A percentile compares a stretch with the other conserved stretches of the same genome.
Evolutionary conservation across 2,797 vertebrate genomes (phyloP).

Genomic region (Gastrophryne carolinensis): DNA sequence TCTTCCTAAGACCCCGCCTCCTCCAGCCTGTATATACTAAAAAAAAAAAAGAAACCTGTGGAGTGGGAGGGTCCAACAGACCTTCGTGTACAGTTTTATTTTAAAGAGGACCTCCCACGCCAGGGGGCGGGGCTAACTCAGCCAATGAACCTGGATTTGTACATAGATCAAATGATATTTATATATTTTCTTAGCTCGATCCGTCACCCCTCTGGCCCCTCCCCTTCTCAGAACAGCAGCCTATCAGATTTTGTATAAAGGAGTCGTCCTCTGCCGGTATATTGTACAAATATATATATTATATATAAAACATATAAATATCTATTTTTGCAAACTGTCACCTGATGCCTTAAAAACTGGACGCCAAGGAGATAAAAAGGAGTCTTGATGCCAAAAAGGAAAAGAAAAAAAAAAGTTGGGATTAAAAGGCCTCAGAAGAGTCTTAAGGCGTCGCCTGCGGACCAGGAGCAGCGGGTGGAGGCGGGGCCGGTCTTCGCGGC

Average conservation of each 20-base stretch:
- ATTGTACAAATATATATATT: slow-evolving; percentile 84
- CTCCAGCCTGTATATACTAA: slow-evolving; percentile 1
- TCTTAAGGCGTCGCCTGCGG: background rate
- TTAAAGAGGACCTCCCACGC: slow-evolving; percentile 63
- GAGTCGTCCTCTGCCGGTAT: slow-evolving; percentile 68
- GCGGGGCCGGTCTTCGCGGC: background rate
- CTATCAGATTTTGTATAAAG: slow-evolving; percentile 84
- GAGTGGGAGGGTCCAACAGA: background rate
- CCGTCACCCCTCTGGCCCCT: slow-evolving; percentile 80
- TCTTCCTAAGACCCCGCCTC: slow-evolving; percentile 86
- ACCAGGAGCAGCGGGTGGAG: background rate
- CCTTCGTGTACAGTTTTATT: slow-evolving; percentile 64
- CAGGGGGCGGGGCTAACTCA: slow-evolving; percentile 73
- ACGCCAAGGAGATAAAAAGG: slow-evolving; percentile 60
- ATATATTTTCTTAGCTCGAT: slow-evolving; percentile 98
- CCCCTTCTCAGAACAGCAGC: no score
- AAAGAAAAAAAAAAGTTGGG: slow-evolving; percentile 59
- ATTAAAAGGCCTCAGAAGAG: background rate
- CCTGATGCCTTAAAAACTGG: slow-evolving; percentile 93
- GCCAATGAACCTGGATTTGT: slow-evolving; percentile 62
- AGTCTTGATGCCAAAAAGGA: slow-evolving; percentile 80
- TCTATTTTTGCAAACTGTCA: slow-evolving; percentile 86
- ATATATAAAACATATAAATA: no score
- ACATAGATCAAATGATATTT: slow-evolving; percentile 86
- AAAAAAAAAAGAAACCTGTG: no score